Percentiles rank a stretch among this genome's conserved stretches.
phyloP scores from a whole-genome alignment of 2,888 invertebrate genomes.

The Emmelina monodactyla region DNA sequence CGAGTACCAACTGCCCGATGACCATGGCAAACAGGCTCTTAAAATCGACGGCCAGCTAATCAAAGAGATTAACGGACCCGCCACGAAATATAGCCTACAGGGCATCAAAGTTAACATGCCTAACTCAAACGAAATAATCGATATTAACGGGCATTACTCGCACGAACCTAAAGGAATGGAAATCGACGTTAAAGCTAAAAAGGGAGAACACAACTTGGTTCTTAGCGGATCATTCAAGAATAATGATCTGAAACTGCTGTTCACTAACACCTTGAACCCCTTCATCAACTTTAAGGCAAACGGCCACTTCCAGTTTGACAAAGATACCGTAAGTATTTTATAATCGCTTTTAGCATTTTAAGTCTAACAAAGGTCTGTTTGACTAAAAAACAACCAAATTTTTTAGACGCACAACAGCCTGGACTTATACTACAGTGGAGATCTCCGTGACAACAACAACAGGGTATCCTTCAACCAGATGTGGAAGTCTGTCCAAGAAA shows the following conservation, averaged over 20 bases:
- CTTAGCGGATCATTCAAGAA: slow-evolving; percentile 50
- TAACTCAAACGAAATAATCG: slow-evolving; percentile 37
- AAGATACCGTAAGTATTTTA: slow-evolving; percentile 34
- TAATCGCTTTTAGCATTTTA: slow-evolving; percentile 2
- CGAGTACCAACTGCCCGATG: slow-evolving; percentile 69
- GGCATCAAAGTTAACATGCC: slow-evolving; percentile 56
- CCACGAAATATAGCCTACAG: slow-evolving; percentile 64
- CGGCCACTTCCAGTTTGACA: slow-evolving; percentile 53
- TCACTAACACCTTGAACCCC: slow-evolving; percentile 68
- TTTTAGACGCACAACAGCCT: slow-evolving; percentile 51
- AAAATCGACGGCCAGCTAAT: slow-evolving; percentile 60
- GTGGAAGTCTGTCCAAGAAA: slow-evolving; percentile 37
- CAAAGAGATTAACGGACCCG: slow-evolving; percentile 33
- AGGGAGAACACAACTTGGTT: slow-evolving; percentile 53
- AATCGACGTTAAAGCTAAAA: slow-evolving; percentile 57
- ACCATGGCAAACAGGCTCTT: slow-evolving; percentile 45
- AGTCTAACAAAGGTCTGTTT: no score
- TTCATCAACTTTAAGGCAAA: slow-evolving; percentile 67
- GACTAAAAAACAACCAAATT: not conserved
- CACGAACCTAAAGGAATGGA: slow-evolving; percentile 37
- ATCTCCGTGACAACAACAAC: slow-evolving; percentile 64
- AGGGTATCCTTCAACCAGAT: slow-evolving; percentile 57
- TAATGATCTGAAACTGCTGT: slow-evolving; percentile 48
- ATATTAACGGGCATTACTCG: slow-evolving; percentile 59
- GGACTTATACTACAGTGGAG: slow-evolving; percentile 68